Evolutionary conservation across 23 tunicate genomes (phyloP), one percentile per base, ranked within the genome.

Genomic region (Trididemnum miniatum): DNA sequence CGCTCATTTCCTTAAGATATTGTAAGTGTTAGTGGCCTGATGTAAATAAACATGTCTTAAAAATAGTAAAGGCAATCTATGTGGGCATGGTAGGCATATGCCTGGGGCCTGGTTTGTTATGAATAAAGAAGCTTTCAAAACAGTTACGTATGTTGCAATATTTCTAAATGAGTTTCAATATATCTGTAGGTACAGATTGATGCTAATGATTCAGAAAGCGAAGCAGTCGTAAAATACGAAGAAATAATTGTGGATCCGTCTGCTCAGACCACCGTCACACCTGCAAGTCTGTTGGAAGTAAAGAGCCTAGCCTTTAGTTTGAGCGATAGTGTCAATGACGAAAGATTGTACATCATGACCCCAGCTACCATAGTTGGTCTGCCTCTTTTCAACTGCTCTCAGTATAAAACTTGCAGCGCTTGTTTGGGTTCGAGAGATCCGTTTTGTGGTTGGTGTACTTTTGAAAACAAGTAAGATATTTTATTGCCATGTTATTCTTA

Each of bases 381-480:
- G 33, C 97, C 92, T 26, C 72, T 86, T 52, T 80, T 72, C 31
- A 72, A 87, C 59, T 92, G 97, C 51, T 59, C 67, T 24, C 57
- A 79, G 67, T 78, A 78, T 35, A 71, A 67, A 33, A 40, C 75
- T 28, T 92, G 97, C 51, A 31, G 24, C 3, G 81, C 60, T 1
- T 92, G 97, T 49, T 60, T 92, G 5, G 82, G 75, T 44, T 65
- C 91, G 0, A 57, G 73, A 26, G 91, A 92, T 50, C 97, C 97
- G 0, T 87, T 86, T 74, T 92, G 97, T 79, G 97, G 97, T 15
- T 92, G 97, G 97, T 92, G 91, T 34, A 87, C 91, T 1, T 57
- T 92, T 37, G 88, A 83, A 34, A 86, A 76, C 84, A 91, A 71
- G 97, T 91, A 67, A 30, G 67, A n/a, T n/a, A n/a, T n/a, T n/a